Evolutionary conservation across 2,888 invertebrate species (phyloP), one percentile per base, ranked within the genome.

Genomic region (Urechis unicinctus): DNA sequence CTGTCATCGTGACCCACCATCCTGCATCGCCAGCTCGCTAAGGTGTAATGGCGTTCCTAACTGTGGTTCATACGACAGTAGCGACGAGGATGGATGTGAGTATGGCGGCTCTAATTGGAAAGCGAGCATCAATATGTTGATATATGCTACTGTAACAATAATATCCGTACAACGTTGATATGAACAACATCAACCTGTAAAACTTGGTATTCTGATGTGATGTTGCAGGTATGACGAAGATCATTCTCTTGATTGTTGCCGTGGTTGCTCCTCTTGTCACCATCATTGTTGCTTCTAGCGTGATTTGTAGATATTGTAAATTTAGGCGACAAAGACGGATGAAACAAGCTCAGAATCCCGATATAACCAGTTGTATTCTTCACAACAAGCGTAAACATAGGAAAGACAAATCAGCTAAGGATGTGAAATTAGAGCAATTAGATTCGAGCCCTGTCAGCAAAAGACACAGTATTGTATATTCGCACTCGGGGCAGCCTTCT

Each of bases 1-100:
- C n/a, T 70, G 68, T 54, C 60, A 63, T 48, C 58, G 62, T 5
- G 55, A 64, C 26, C 65, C 62, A 3, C 56, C 68, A 28, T 73
- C 69, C 61, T 95, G 95, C 79, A 93, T 95, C 61, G 83, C 85
- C 31, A 64, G 63, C 0, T 68, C 75, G 0, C 81, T 94, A 36
- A 79, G 76, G 55, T 95, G 95, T 75, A 88, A 94, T 74, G 73
- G 79, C 0, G 81, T 83, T 42, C 83, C 83, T 52, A 89, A 94
- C 78, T 95, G 94, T 78, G 75, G 75, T 9, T 66, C 68, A n/a
- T 63, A 60, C 41, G 74, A 74, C 60, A 60, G 64, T 52, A 74
- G 72, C 57, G 75, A 75, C 59, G 75, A 75, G 61, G 62, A 64
- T 42, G 66, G 68, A 63, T 75, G 74, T 72, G 66, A 61, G 60